Conservation (phyloP, 1,140 invertebrate genomes). For the Eriocheir sinensis region DNA sequence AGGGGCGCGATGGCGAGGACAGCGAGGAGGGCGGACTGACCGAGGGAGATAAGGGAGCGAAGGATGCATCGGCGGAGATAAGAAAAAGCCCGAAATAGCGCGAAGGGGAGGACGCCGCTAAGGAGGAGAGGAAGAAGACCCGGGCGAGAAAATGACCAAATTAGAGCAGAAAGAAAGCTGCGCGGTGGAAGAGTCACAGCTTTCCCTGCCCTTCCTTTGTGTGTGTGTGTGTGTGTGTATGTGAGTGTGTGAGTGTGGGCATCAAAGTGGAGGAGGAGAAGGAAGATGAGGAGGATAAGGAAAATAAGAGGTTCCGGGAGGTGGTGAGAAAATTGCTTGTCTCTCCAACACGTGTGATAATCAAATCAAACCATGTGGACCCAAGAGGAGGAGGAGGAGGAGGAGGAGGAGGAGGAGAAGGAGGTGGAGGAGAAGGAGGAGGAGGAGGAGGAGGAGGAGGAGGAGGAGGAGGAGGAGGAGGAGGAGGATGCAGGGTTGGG, state of each 20-base stretch:
- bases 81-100: not conserved
- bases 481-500: no score
- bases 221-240: no score
- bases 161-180: not conserved
- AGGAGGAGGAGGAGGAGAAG: no score
- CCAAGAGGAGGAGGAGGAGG: not conserved
- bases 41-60: not conserved
- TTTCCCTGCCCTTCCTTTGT: no score
- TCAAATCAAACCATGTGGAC: not conserved
- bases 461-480: no score
- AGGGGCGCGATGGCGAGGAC: not conserved
- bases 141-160: not conserved
- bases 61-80: not conserved
- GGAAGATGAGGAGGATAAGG: no score
- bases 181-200: not conserved
- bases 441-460: no score
- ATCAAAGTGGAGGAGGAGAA: not conserved
- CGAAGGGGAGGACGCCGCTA: not conserved
- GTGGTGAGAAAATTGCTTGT: conserved; percentile 11
- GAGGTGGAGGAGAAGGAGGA: no score
- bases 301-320: not conserved
- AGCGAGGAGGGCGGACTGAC: not conserved
- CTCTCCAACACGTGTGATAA: not conserved
- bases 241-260: not conserved
- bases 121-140: not conserved